Evolutionary conservation across 2,113 vertebrate genomes (phyloP), one percentile per base, ranked within the genome.

Genomic region (Indri indri): DNA sequence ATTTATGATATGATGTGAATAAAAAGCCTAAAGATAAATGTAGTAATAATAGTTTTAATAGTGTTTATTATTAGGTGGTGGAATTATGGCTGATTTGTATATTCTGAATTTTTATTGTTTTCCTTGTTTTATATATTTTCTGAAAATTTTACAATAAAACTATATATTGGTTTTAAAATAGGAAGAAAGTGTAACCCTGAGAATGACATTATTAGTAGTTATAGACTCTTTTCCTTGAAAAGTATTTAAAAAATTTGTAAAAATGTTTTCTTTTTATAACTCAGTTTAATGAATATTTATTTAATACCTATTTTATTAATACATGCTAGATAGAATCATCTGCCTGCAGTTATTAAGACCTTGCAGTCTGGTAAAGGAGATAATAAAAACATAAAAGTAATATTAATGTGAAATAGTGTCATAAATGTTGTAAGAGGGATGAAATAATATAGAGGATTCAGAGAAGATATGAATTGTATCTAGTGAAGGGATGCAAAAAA

Each of bases 271-370:
- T 42, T 90, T 95, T 88, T 80, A n/a, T 74, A 76, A 65, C 20
- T 37, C 4, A 50, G 9, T 88, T 81, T 94, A 93, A 71, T 91
- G 71, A 77, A 54, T 85, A 93, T 59, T 88, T 70, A 88, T 59
- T 88, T 70, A 89, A 61, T 73, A 76, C 45, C 40, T 95, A 1
- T 81, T 93, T 93, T 57, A 57, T 57, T 57, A 57, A 57, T 82
- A 73, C 3, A 3, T 86, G 32, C 9, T 76, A 68, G 59, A 22
- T 68, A 57, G 92, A 93, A 32, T 87, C 16, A 4, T 87, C 37
- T 91, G 17, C 20, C 54, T 81, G 34, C 17, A 90, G 63, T 79
- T 73, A 22, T 65, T 54, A 86, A 83, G 61, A 52, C 34, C 37
- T 42, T 93, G 52, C 30, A 63, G 23, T 88, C 90, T 86, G 59